Percentiles rank a stretch among this genome's conserved stretches.
Conservation (phyloP, 2,113 vertebrate genomes). For the Corythaeola cristata region DNA sequence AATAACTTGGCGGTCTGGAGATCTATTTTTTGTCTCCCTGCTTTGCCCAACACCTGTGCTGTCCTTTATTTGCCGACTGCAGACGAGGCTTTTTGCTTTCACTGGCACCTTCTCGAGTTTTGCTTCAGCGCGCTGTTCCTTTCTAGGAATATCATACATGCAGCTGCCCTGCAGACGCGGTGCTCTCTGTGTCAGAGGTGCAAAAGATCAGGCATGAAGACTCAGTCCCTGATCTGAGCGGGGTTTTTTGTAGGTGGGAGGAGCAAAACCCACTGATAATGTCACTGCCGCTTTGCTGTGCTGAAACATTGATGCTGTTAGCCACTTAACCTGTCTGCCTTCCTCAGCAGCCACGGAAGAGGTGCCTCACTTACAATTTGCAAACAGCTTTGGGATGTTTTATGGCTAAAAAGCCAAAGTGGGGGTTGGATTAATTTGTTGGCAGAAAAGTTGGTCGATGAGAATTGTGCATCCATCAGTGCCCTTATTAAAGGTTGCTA, state of each 20-base stretch:
- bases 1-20: not conserved
- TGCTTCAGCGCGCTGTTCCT: not conserved
- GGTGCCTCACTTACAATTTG: not conserved
- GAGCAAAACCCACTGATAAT: not conserved
- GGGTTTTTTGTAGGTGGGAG: not conserved
- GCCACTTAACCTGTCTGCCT: not conserved
- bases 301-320: not conserved
- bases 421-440: not conserved
- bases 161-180: not conserved
- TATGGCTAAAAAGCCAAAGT: not conserved
- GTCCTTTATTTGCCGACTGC: not conserved
- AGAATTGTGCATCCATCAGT: not conserved
- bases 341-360: not conserved
- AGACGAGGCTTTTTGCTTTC: not conserved
- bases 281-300: not conserved
- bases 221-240: not conserved
- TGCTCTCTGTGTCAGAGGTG: not conserved
- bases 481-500: not conserved
- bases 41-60: not conserved
- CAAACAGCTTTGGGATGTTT: not conserved
- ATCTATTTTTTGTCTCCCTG: not conserved
- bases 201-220: not conserved
- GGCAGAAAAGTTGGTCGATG: not conserved
- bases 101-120: not conserved
- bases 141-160: conserved; percentile 34